A percentile compares a stretch with the other conserved stretches of the same genome.
These are phyloP conservation scores for Portunus trituberculatus DNA, from an alignment of 1,140 invertebrate species.

Conservation along the genomic window DNA sequence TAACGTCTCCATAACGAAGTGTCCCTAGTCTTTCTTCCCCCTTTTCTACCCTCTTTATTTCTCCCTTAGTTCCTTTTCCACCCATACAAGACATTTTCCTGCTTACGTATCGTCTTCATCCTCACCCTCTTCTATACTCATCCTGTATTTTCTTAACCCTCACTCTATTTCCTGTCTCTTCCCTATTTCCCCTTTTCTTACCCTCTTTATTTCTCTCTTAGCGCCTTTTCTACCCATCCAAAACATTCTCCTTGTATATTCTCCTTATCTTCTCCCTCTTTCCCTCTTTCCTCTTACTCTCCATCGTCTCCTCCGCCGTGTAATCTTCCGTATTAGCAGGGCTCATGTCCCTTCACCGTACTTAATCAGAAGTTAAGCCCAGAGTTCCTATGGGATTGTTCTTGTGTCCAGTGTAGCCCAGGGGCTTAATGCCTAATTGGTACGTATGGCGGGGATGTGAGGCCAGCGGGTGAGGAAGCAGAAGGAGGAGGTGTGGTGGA, in stretches of 20 bases:
- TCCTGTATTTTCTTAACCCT: not conserved
- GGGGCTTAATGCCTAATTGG: slow-evolving; percentile 73
- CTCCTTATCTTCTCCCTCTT: not conserved
- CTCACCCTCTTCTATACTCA: not conserved
- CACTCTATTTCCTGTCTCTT: not conserved
- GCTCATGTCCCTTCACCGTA: slow-evolving; percentile 72
- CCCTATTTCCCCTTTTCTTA: not conserved
- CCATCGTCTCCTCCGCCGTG: slow-evolving; percentile 25
- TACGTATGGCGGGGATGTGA: slow-evolving; percentile 70
- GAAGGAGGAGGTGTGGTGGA: not conserved
- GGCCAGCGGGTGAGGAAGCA: not conserved
- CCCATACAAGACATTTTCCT: too few species aligned
- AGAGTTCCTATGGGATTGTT: slow-evolving; percentile 70
- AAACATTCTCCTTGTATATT: not conserved
- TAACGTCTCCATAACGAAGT: too few species aligned
- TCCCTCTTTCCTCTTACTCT: not conserved
- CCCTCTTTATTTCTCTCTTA: not conserved
- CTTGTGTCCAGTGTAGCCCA: slow-evolving; percentile 64
- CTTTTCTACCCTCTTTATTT: too few species aligned
- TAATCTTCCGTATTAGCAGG: slow-evolving; percentile 69
- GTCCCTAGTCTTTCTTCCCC: too few species aligned
- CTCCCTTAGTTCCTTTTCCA: not conserved
- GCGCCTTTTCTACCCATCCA: not conserved
- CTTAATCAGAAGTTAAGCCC: slow-evolving; percentile 74
- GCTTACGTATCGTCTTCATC: not conserved